phyloP scores from a whole-genome alignment of 2,113 vertebrate species.

The Formicarius rufipectus region DNA sequence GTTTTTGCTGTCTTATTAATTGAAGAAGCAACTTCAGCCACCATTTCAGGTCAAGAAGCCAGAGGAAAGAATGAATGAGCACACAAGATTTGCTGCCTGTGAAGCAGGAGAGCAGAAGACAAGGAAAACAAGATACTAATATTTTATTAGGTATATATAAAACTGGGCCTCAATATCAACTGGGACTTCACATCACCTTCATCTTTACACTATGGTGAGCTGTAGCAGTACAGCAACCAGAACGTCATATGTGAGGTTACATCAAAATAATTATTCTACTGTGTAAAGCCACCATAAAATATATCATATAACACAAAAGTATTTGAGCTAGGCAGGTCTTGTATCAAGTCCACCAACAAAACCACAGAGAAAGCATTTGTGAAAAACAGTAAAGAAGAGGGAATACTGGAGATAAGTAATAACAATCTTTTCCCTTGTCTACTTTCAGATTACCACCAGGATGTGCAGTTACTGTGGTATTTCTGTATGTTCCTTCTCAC shows the following conservation, averaged over 20 bases:
- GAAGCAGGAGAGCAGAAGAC: neutral
- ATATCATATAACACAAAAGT: neutral
- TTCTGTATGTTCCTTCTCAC: neutral
- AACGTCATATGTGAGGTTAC: neutral
- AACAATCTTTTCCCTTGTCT: neutral
- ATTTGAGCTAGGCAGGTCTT: neutral
- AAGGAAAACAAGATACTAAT: neutral
- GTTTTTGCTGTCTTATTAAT: neutral
- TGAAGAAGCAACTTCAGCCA: neutral
- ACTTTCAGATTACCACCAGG: neutral
- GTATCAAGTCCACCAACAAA: neutral
- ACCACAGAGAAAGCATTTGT: neutral
- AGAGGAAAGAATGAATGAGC: neutral
- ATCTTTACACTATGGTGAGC: neutral
- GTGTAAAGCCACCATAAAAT: neutral
- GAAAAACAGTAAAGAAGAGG: neutral
- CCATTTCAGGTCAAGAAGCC: neutral
- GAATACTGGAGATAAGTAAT: neutral
- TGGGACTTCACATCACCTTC: neutral
- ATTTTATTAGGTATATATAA: neutral
- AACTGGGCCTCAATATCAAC: neutral
- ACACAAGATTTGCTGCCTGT: neutral
- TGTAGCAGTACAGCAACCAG: neutral
- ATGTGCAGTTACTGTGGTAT: neutral
- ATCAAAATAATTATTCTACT: neutral